Conservation (phyloP, 2,888 invertebrate species). For the Platycnemis pennipes region DNA sequence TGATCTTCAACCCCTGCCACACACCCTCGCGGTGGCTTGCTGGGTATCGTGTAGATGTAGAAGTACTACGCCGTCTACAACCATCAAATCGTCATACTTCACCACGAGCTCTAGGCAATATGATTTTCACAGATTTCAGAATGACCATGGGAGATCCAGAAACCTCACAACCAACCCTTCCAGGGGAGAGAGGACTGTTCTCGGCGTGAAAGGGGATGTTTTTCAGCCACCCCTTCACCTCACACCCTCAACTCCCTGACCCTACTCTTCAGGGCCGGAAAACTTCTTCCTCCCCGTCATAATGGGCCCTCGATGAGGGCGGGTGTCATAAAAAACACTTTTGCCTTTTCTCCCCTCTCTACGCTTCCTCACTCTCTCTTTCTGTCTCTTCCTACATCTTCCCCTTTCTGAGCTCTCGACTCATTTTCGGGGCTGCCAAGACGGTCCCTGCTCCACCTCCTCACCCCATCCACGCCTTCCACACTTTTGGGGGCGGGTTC, state of each 20-base stretch:
- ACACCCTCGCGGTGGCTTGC: no score
- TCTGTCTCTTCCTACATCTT: background rate
- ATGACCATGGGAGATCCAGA: no score
- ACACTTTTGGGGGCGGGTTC: background rate
- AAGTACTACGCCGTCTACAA: no score
- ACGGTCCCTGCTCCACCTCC: background rate
- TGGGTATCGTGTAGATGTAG: no score
- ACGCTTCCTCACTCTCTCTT: background rate
- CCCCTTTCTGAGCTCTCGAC: background rate
- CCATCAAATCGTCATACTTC: no score
- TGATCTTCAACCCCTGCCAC: no score
- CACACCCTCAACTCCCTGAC: background rate
- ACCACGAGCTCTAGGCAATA: no score
- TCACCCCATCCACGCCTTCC: background rate
- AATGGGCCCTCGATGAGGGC: background rate
- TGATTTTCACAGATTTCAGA: no score
- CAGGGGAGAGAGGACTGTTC: no score
- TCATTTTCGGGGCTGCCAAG: background rate
- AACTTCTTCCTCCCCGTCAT: background rate
- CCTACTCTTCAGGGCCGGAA: background rate
- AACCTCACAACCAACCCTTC: no score
- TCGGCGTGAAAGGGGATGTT: no score
- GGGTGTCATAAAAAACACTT: constrained; percentile 27
- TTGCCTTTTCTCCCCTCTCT: background rate
- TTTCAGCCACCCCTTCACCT: background rate